A percentile compares a stretch with the other conserved stretches of the same genome.
These are phyloP conservation scores for Folsomia manolachei DNA, from an alignment of 2,888 invertebrate species.

Conservation along the genomic window DNA sequence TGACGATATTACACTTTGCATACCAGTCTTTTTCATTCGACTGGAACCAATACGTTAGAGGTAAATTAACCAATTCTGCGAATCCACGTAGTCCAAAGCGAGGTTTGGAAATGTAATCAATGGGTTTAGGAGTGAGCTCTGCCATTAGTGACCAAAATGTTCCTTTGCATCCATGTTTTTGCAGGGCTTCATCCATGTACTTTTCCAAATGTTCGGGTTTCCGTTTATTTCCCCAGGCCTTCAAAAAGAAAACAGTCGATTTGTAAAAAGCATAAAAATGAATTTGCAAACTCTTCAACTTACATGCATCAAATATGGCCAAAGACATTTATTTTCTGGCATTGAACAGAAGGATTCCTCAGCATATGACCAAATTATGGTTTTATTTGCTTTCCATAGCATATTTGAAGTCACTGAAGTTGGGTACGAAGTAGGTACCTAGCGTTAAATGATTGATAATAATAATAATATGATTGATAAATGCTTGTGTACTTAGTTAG, in stretches of 20 bases:
- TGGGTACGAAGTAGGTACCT: constrained; percentile 50
- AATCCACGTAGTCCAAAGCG: constrained; percentile 56
- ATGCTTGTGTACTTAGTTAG: too few relatives aligned
- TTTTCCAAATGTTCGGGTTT: constrained; percentile 58
- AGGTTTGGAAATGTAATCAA: constrained; percentile 56
- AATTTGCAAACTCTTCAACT: constrained; percentile 8
- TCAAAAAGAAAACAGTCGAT: constrained; percentile 3
- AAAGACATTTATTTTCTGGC: constrained; percentile 31
- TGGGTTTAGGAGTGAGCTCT: constrained; percentile 57
- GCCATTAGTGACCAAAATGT: constrained; percentile 51
- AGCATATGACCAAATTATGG: constrained; percentile 40
- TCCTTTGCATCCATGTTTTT: constrained; percentile 30
- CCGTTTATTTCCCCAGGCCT: constrained; percentile 65
- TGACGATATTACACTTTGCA: constrained; percentile 55
- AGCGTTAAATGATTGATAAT: too few relatives aligned
- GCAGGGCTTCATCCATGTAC: constrained; percentile 55
- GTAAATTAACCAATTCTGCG: constrained; percentile 60
- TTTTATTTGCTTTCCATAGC: constrained; percentile 38
- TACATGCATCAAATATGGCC: constrained; percentile 43
- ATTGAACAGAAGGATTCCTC: constrained; percentile 34
- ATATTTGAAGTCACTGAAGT: constrained; percentile 36
- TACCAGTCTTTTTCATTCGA: constrained; percentile 61
- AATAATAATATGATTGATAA: too few relatives aligned
- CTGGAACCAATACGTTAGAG: constrained; percentile 64
- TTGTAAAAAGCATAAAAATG: too few relatives aligned